Percentiles rank a stretch among this genome's conserved stretches.
Conservation (phyloP, 2,797 vertebrate species). For the Cheirogaleus major region DNA sequence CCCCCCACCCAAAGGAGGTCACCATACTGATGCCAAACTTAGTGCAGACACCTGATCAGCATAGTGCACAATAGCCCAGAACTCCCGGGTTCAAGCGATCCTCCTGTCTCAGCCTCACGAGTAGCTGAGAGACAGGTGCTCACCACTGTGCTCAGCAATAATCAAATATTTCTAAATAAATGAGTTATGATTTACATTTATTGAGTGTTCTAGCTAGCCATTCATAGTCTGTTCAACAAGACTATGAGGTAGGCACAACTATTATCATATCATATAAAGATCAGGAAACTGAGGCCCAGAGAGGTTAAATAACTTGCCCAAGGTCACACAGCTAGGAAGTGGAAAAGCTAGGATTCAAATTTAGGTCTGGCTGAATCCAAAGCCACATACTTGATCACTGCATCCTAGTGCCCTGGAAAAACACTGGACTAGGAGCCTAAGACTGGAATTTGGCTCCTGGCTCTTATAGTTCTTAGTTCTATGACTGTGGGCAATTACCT, state of each 20-base stretch:
- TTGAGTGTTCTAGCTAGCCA: background rate
- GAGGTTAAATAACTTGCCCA: conserved; percentile 33
- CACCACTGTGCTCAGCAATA: background rate
- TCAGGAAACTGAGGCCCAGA: background rate
- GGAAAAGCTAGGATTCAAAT: background rate
- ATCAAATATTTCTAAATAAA: conserved; percentile 47
- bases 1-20: background rate
- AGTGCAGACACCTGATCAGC: background rate
- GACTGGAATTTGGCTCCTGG: background rate
- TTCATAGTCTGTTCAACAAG: background rate
- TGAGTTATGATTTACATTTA: conserved; percentile 14
- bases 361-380: background rate
- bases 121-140: background rate
- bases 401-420: background rate
- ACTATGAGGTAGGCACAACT: background rate
- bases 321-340: background rate
- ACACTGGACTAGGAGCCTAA: background rate
- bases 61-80: background rate
- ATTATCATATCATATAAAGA: background rate
- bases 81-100: background rate
- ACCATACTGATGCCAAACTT: background rate
- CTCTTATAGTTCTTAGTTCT: conserved; percentile 29
- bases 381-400: background rate
- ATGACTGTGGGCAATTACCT: background rate
- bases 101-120: background rate